These are phyloP conservation scores for Drosophila santomea DNA, from an alignment of 1,140 invertebrate species.

Conservation along the genomic window DNA sequence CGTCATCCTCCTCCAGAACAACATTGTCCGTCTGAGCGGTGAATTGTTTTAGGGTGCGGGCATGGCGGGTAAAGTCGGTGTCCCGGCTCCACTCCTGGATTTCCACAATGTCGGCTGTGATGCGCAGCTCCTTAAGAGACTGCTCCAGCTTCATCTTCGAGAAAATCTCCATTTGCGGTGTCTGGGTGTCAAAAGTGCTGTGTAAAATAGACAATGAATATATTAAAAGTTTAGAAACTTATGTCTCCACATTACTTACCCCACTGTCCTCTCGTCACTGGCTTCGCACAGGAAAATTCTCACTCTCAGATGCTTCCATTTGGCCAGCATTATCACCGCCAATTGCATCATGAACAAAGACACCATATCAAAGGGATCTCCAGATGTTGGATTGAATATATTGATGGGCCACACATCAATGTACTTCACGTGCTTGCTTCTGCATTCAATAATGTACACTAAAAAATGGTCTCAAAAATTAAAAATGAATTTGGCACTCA, in stretches of 20 bases:
- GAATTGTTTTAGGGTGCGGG: constrained; percentile 71
- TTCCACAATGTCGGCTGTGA: constrained; percentile 87
- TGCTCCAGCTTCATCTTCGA: constrained; percentile 86
- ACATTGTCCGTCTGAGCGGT: constrained; percentile 70
- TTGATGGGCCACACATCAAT: constrained; percentile 99
- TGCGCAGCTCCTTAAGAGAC: constrained; percentile 88
- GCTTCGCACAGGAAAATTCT: constrained; percentile 93
- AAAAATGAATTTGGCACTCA: constrained; percentile 71
- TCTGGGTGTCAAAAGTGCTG: constrained; percentile 84
- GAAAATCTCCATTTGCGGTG: constrained; percentile 83
- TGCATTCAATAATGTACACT: constrained; percentile 55
- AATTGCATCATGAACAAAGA: constrained; percentile 98
- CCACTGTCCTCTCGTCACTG: constrained; percentile 65
- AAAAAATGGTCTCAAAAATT: background rate
- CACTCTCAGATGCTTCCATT: constrained; percentile 92
- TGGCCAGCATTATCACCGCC: constrained; percentile 97
- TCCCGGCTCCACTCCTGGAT: constrained; percentile 82
- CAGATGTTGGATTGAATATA: constrained; percentile 91
- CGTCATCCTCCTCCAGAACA: constrained; percentile 56
- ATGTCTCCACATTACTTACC: constrained; percentile 30
- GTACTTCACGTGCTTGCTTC: constrained; percentile 88
- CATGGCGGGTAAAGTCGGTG: constrained; percentile 70
- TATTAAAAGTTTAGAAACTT: background rate
- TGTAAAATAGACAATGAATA: background rate
- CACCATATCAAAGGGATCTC: constrained; percentile 93